A percentile compares a stretch with the other conserved stretches of the same genome.
Evolutionary conservation across 2,888 invertebrate species (phyloP).

Genomic region (Synanthedon tipuliformis): DNA sequence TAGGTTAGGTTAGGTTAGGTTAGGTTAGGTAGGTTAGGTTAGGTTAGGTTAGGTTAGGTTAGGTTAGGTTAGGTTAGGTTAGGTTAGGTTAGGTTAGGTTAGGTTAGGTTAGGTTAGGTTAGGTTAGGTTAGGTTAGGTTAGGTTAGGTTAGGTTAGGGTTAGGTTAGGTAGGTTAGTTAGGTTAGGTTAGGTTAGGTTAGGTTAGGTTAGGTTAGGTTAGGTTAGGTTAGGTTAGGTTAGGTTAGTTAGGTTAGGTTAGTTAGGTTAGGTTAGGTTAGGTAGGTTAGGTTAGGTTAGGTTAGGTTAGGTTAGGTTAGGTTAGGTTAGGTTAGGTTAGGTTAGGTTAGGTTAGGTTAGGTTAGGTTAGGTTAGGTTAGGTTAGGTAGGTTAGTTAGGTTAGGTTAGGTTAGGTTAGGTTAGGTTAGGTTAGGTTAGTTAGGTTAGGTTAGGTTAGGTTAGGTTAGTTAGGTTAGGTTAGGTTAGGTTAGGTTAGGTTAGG

Average conservation of each 20-base stretch:
- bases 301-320: constrained; percentile 9
- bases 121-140: constrained; percentile 3
- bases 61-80: constrained; percentile 1
- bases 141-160: constrained; percentile 2
- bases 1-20: constrained; percentile 2
- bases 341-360: constrained; percentile 2
- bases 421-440: constrained; percentile 5
- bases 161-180: constrained; percentile 4
- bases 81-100: constrained; percentile 3
- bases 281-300: constrained; percentile 8
- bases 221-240: constrained; percentile 5
- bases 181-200: constrained; percentile 3
- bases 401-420: constrained; percentile 5
- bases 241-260: constrained; percentile 6
- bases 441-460: constrained; percentile 3
- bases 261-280: constrained; percentile 8
- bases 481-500: constrained; percentile 4
- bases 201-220: constrained; percentile 2
- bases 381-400: constrained; percentile 2
- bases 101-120: constrained; percentile 2
- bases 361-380: constrained; percentile 2
- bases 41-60: constrained; percentile 2
- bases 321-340: constrained; percentile 3
- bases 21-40: constrained; percentile 1
- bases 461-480: constrained; percentile 2